Evolutionary conservation across 92 coral and sea anemone species (phyloP).

Genomic region (Metridium senile): DNA sequence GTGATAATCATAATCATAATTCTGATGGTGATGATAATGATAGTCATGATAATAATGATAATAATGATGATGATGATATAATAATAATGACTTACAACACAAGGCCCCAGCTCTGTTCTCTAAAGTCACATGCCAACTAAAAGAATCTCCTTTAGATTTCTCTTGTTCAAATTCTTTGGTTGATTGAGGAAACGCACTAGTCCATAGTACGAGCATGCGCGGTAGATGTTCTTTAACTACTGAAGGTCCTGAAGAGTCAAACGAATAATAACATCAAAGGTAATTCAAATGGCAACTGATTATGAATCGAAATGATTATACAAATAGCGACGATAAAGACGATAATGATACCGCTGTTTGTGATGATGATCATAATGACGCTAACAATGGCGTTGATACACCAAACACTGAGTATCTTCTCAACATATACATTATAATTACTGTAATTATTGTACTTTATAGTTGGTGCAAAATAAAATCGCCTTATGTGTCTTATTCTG

Average conservation of each 20-base stretch:
- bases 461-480: too few species aligned
- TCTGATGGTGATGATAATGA: background rate
- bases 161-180: constrained; percentile 93
- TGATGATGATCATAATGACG: background rate
- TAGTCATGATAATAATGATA: background rate
- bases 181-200: constrained; percentile 87
- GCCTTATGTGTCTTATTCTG: too few species aligned
- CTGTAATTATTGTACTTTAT: too few species aligned
- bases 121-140: constrained; percentile 97
- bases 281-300: too few species aligned
- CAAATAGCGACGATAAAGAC: background rate
- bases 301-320: background rate
- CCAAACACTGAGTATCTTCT: too few species aligned
- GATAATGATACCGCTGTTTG: background rate
- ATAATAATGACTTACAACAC: constrained; percentile 64
- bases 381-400: background rate
- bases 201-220: constrained; percentile 88
- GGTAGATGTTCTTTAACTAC: constrained; percentile 89
- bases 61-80: background rate
- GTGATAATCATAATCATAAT: too few species aligned
- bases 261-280: too few species aligned
- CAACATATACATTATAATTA: too few species aligned
- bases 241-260: constrained; percentile 79
- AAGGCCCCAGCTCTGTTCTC: constrained; percentile 98
- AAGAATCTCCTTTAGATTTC: constrained; percentile 91